Evolutionary conservation across 2,113 vertebrate genomes (phyloP).

Genomic region (Vireo altiloquus): DNA sequence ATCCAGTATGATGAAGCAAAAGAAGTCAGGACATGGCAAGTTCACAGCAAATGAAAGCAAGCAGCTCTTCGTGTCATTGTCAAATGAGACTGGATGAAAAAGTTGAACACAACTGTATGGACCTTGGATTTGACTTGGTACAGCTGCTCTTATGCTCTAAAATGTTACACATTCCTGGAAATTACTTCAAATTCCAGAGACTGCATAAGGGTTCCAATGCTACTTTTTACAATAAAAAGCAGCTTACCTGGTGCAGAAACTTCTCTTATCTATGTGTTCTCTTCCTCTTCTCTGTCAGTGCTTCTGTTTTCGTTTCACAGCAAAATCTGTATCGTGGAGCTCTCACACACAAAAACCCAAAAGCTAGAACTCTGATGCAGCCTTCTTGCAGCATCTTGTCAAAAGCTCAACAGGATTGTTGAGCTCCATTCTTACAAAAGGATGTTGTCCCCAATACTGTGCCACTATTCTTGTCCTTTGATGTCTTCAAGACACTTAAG

Average conservation of each 20-base stretch:
- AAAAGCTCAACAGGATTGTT: not conserved
- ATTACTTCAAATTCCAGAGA: not conserved
- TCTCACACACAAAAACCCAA: not conserved
- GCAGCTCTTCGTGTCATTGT: not conserved
- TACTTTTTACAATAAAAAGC: conserved; percentile 32
- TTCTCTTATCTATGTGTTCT: not conserved
- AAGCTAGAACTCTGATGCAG: not conserved
- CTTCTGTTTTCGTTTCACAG: not conserved
- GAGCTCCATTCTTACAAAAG: not conserved
- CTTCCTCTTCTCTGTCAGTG: not conserved
- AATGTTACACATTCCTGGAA: not conserved
- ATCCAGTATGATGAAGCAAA: not conserved
- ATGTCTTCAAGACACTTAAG: not conserved
- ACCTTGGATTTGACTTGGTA: not conserved
- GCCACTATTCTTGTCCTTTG: not conserved
- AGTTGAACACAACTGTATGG: not conserved
- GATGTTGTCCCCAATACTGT: not conserved
- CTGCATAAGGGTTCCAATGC: not conserved
- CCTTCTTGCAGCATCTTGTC: not conserved
- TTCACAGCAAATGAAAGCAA: not conserved
- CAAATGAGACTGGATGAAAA: not conserved
- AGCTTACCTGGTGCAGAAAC: conserved; percentile 12
- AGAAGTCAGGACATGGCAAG: not conserved
- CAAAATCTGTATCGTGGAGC: not conserved
- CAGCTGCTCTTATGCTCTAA: not conserved